Evolutionary conservation across 2,797 vertebrate species (phyloP), one percentile per base, ranked within the genome.

Genomic region (Anabas testudineus): DNA sequence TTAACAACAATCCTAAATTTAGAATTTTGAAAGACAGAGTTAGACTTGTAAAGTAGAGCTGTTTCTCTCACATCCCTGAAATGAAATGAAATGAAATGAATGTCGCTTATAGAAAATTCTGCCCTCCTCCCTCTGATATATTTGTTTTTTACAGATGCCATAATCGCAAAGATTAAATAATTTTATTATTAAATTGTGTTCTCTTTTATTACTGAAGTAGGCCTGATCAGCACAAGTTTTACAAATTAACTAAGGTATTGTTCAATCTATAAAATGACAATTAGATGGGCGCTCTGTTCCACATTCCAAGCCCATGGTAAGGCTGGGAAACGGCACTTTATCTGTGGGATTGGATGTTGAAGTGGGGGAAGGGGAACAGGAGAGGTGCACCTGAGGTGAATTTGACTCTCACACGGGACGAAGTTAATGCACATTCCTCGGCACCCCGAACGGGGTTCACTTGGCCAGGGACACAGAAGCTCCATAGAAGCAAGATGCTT

Each of bases 1-100:
- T 99, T 80, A 94, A 86, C 54, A 95, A 87, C 58, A 98, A 97
- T 88, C 97, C 97, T 4, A 95, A 95, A 65, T 96, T 99, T 78
- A 94, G 83, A 91, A 82, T 98, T 81, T 69, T 97, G 12, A 99
- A 98, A 88, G 97, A 97, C 43, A 94, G 85, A 91, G 96, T 99
- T 51, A 95, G 90, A 78, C 96, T 99, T 61, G 1, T 96, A 22
- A 95, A 96, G 61, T 99, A 93, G 76, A 63, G 6, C 0, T 51
- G 32, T 75, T 47, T 2, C 10, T 69, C n/a, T 10, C 36, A 21
- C 6, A 7, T 6, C 1, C 57, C 18, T 60, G 10, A 46, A 56
- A 41, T 55, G 12, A 36, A 36, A 36, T 60, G 10, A 46, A 56
- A 41, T 55, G 12, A 36, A 36, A 36, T 74, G 34, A 67, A 52